Conservation (phyloP, 2,113 vertebrate genomes). For the Mustelus asterias region DNA sequence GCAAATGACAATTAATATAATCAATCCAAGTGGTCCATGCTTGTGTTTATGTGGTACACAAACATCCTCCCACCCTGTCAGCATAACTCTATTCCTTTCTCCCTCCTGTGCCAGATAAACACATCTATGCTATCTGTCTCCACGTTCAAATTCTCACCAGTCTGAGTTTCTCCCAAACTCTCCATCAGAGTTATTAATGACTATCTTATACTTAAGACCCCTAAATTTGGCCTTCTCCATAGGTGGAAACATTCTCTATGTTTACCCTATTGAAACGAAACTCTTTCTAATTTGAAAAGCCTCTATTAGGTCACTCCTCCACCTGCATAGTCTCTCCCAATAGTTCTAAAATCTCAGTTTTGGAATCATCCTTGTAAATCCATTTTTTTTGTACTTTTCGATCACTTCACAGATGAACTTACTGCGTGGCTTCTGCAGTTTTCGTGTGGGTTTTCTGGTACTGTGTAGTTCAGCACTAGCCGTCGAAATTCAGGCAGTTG, state of each 20-base stretch:
- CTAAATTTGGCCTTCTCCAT: not conserved
- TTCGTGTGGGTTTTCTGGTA: conserved; percentile 72
- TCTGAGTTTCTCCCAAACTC: too few relatives aligned
- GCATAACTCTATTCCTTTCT: too few relatives aligned
- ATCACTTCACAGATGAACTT: conserved; percentile 49
- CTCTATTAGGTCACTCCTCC: not conserved
- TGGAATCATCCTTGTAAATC: not conserved
- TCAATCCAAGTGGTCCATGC: not conserved
- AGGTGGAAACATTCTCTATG: not conserved
- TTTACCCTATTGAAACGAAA: not conserved
- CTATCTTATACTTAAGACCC: not conserved
- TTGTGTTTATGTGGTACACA: not conserved
- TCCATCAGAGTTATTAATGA: not conserved
- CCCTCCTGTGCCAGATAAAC: too few relatives aligned
- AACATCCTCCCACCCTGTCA: too few relatives aligned
- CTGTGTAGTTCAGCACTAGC: conserved; percentile 81
- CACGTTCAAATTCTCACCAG: too few relatives aligned
- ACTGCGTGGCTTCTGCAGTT: conserved; percentile 73
- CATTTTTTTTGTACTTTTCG: not conserved
- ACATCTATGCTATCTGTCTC: too few relatives aligned
- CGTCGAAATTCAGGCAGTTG: conserved; percentile 86
- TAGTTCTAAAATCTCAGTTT: not conserved
- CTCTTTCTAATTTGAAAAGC: not conserved
- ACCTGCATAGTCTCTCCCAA: not conserved
- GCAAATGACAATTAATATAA: not conserved